Percentiles rank a stretch among this genome's conserved stretches.
Conservation (phyloP, 2,888 invertebrate species). For the Tholera decimalis region DNA sequence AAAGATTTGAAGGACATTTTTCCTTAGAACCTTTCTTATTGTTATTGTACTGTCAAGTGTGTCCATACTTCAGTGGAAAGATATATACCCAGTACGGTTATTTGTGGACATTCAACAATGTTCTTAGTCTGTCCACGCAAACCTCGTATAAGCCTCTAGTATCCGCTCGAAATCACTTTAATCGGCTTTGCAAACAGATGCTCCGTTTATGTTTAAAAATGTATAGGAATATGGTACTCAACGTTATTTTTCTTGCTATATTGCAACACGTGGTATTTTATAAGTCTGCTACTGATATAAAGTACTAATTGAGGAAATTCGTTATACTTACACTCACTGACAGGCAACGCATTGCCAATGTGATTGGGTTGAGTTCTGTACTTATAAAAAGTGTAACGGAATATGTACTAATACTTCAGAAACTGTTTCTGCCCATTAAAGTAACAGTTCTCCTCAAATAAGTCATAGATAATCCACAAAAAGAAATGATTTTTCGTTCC, state of each 20-base stretch:
- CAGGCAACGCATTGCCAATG: too few relatives aligned
- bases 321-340: too few relatives aligned
- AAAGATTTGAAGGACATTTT: conserved; percentile 23
- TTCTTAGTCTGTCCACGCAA: conserved; percentile 58
- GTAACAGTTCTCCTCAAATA: too few relatives aligned
- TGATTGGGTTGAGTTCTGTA: too few relatives aligned
- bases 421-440: too few relatives aligned
- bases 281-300: not conserved
- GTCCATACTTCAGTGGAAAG: conserved; percentile 19
- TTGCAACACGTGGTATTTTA: not conserved
- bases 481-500: too few relatives aligned
- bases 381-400: too few relatives aligned
- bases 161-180: conserved; percentile 71
- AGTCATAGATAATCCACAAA: too few relatives aligned
- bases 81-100: conserved; percentile 47
- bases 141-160: conserved; percentile 69
- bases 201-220: conserved; percentile 22
- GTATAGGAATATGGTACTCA: not conserved
- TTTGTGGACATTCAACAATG: conserved; percentile 61
- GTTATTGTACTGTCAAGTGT: conserved; percentile 27
- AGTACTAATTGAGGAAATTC: too few relatives aligned
- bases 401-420: too few relatives aligned
- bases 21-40: conserved; percentile 15
- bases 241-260: not conserved
- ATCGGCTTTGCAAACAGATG: conserved; percentile 72